Conservation (phyloP, 1,140 invertebrate genomes). For the Aphaenogaster floridana region DNA sequence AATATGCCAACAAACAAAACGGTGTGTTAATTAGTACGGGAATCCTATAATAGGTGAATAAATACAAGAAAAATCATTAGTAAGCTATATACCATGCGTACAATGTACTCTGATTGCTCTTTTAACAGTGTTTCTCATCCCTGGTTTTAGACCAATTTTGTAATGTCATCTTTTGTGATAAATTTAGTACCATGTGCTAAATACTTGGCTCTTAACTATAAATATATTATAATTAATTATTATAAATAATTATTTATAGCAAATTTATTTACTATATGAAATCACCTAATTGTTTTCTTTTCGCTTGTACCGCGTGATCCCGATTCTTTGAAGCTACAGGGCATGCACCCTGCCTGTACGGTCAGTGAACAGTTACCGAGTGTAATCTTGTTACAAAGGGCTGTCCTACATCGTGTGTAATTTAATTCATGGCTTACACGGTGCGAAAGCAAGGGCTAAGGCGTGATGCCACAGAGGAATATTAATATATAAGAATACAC, state of each 20-base stretch:
- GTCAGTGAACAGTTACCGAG: slow-evolving; percentile 67
- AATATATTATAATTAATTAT: slow-evolving; percentile 6
- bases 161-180: neutral
- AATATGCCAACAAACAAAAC: slow-evolving; percentile 17
- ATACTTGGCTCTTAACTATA: neutral
- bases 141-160: neutral
- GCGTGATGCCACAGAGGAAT: slow-evolving; percentile 30
- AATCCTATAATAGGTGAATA: neutral
- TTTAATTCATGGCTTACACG: slow-evolving; percentile 67
- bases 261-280: slow-evolving; percentile 32
- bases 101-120: neutral
- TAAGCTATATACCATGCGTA: too few relatives aligned
- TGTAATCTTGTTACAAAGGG: slow-evolving; percentile 66
- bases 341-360: slow-evolving; percentile 51
- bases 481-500: slow-evolving; percentile 55
- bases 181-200: neutral
- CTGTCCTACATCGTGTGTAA: slow-evolving; percentile 69
- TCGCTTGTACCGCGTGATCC: slow-evolving; percentile 45
- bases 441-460: slow-evolving; percentile 47
- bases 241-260: slow-evolving; percentile 25
- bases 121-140: neutral
- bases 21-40: slow-evolving; percentile 13
- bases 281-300: slow-evolving; percentile 48
- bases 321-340: slow-evolving; percentile 60
- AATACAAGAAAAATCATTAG: neutral